These are phyloP conservation scores for Calliphora vicina DNA, from an alignment of 1,140 invertebrate genomes.

Conservation along the genomic window DNA sequence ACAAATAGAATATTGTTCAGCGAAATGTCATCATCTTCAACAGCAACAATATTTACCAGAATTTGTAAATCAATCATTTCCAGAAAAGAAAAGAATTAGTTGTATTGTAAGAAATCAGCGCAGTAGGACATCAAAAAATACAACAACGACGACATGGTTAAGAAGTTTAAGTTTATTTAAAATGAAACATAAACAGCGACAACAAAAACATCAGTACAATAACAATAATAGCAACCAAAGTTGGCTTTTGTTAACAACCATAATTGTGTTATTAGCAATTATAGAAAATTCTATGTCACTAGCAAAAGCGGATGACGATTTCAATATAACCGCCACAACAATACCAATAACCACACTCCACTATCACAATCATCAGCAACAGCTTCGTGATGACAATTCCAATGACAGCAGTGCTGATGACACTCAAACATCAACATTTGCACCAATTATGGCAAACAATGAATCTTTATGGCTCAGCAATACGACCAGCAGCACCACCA, in stretches of 20 bases:
- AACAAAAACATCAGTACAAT: neutral
- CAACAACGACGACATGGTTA: constrained; percentile 32
- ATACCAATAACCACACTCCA: neutral
- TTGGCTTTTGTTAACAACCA: neutral
- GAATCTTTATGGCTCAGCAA: constrained; percentile 11
- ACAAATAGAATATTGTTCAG: neutral
- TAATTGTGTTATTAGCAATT: constrained; percentile 13
- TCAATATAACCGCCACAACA: neutral
- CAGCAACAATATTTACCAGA: neutral
- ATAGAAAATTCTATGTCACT: constrained; percentile 14
- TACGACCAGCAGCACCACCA: neutral
- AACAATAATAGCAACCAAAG: constrained; percentile 17
- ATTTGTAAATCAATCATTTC: neutral
- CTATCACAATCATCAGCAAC: neutral
- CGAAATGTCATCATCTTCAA: neutral
- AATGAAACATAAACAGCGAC: constrained; percentile 20
- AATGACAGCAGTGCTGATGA: neutral
- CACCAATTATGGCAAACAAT: constrained; percentile 22
- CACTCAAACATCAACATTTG: neutral
- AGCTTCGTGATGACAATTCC: neutral
- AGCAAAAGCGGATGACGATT: constrained; percentile 18
- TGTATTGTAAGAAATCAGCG: constrained; percentile 16
- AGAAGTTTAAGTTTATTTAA: neutral
- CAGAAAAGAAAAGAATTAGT: neutral
- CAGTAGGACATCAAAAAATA: constrained; percentile 31